Evolutionary conservation across 1,140 invertebrate genomes (phyloP), one percentile per base, ranked within the genome.

Genomic region (Neodiprion virginianus): DNA sequence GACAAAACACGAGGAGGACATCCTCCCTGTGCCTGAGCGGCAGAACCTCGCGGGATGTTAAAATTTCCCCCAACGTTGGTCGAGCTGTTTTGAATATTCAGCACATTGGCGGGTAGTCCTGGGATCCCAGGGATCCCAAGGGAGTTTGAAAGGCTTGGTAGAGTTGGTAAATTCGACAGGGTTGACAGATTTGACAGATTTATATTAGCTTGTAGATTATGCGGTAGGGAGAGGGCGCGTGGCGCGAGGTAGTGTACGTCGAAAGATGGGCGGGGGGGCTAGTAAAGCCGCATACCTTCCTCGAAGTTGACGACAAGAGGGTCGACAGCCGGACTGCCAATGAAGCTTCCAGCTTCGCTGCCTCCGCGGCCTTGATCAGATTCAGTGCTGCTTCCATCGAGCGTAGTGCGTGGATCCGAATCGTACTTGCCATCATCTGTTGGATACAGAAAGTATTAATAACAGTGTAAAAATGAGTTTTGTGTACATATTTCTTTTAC

Each of bases 211-310:
- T 84, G 83, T 79, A 86, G 80, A 80, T 80, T 86, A 78, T 84
- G 86, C 71, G 85, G 80, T 79, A 87, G 79, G 78, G 86, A 86
- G 70, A 85, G 78, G 79, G 82, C 85, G 80, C 87, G 85, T 81
- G 87, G 87, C 79, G 87, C 86, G 83, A 88, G 85, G 82, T 88
- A 88, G 83, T 87, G 87, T 82, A 88, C 82, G 83, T 88, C 88
- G 83, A 86, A 86, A 82, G 87, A 86, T 82, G 85, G 83, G 82
- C 86, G 86, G 84, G 87, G 86, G 88, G 87, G 88, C 88, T 89
- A 93, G 90, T 92, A 93, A 87, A 94, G 90, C 84, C 91, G 91
- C 92, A 93, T 93, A 93, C 93, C 93, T 93, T 94, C 93, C 90
- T 93, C 93, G 86, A 94, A 93, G 89, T 92, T 93, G 79, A 93